phyloP scores from a whole-genome alignment of 2,797 vertebrate species.

The Lepus oiostolus region DNA sequence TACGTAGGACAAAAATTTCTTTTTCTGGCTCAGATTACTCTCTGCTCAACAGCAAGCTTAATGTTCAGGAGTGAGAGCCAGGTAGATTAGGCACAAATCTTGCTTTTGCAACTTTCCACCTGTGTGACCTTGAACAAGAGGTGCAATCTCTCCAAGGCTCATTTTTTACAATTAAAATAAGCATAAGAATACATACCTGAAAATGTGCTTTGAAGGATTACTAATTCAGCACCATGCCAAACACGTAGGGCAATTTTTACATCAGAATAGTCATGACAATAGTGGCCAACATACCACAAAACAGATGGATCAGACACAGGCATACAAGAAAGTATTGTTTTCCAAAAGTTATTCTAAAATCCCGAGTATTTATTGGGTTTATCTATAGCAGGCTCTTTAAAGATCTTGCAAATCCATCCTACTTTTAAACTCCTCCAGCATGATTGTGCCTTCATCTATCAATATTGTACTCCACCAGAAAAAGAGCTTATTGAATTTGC shows the following conservation, averaged over 20 bases:
- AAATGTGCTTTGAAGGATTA: background rate
- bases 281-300: background rate
- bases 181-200: background rate
- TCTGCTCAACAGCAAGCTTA: slow-evolving; percentile 35
- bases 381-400: background rate
- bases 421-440: slow-evolving; percentile 46
- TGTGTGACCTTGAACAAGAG: background rate
- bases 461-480: background rate
- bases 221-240: background rate
- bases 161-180: slow-evolving; percentile 28
- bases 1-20: background rate
- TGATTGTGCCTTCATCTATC: background rate
- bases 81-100: background rate
- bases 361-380: background rate
- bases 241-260: background rate
- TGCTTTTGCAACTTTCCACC: background rate
- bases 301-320: background rate
- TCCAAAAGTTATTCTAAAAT: slow-evolving; percentile 44
- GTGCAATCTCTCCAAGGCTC: slow-evolving; percentile 17
- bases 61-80: background rate
- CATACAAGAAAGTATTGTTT: background rate
- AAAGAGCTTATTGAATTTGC: background rate
- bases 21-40: background rate
- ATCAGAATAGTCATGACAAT: background rate
- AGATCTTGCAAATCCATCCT: background rate